These are phyloP conservation scores for Parnassius glacialis DNA, from an alignment of 2,888 invertebrate genomes.

Conservation along the genomic window DNA sequence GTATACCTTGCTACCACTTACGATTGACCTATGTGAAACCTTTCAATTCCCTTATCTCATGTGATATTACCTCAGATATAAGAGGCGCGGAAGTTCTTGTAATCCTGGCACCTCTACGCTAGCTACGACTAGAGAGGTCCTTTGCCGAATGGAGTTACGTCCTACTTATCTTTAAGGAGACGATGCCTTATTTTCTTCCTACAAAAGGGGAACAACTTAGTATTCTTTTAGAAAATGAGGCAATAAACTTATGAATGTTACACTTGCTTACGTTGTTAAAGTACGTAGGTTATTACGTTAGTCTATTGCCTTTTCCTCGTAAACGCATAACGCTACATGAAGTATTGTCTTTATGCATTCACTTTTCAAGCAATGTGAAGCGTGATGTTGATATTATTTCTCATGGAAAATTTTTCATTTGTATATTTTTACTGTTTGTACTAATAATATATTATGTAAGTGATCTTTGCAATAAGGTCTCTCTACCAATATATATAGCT, in stretches of 20 bases:
- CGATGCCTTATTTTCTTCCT: conserved; percentile 74
- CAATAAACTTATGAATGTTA: conserved; percentile 50
- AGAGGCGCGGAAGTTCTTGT: conserved; percentile 55
- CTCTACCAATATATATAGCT: too few species aligned
- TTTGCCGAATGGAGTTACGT: conserved; percentile 78
- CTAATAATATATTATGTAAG: too few species aligned
- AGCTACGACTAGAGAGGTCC: conserved; percentile 73
- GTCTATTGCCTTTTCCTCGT: conserved; percentile 19
- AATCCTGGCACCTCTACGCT: conserved; percentile 63
- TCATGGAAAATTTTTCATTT: too few species aligned
- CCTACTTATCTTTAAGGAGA: conserved; percentile 77
- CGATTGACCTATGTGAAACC: conserved; percentile 58
- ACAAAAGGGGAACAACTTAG: conserved; percentile 63
- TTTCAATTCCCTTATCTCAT: conserved; percentile 58
- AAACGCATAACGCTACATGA: conserved; percentile 14
- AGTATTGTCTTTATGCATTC: conserved; percentile 15
- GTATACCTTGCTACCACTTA: conserved; percentile 58
- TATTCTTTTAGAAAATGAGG: conserved; percentile 57
- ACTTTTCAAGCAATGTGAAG: conserved; percentile 6
- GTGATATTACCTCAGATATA: conserved; percentile 56
- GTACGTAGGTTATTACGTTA: conserved; percentile 19
- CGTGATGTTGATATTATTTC: too few species aligned
- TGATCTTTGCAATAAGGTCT: too few species aligned
- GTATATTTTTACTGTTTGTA: too few species aligned
- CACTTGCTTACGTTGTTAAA: conserved; percentile 24